Evolutionary conservation across 2,888 invertebrate genomes (phyloP).

Genomic region (Hypsopygia costalis): DNA sequence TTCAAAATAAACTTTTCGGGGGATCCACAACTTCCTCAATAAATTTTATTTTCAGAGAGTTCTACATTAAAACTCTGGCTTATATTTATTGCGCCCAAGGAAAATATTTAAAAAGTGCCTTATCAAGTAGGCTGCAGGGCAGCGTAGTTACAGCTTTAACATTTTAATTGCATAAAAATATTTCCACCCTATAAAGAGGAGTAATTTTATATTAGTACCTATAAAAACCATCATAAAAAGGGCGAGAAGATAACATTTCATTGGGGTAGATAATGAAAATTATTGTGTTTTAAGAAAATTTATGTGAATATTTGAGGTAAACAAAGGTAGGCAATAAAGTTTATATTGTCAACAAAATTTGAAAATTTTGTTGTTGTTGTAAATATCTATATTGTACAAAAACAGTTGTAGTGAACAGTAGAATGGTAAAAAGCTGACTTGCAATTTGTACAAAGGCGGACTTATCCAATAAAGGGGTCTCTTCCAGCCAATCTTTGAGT

Average conservation of each 20-base stretch:
- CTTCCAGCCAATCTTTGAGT: too few relatives aligned
- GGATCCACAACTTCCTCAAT: slow-evolving; percentile 4
- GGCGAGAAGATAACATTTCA: slow-evolving; percentile 17
- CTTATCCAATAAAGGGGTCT: too few relatives aligned
- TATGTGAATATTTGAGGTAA: slow-evolving; percentile 11
- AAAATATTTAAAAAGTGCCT: slow-evolving; percentile 4
- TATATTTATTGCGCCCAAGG: slow-evolving; percentile 1
- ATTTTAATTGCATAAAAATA: slow-evolving; percentile 33
- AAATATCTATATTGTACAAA: too few relatives aligned
- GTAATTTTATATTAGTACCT: slow-evolving; percentile 18
- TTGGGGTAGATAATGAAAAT: slow-evolving; percentile 21
- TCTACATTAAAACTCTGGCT: slow-evolving; percentile 3
- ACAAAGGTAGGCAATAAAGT: background rate
- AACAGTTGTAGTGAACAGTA: too few relatives aligned
- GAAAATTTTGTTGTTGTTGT: too few relatives aligned
- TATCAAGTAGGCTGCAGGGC: background rate
- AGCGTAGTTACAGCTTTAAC: slow-evolving; percentile 8
- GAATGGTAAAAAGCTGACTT: too few relatives aligned
- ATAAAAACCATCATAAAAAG: slow-evolving; percentile 22
- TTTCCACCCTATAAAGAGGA: slow-evolving; percentile 21
- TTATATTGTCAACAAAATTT: background rate
- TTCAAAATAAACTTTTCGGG: slow-evolving; percentile 1
- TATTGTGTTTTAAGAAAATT: slow-evolving; percentile 12
- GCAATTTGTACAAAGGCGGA: too few relatives aligned
- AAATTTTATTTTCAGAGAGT: slow-evolving; percentile 9